A percentile compares a stretch with the other conserved stretches of the same genome.
These are phyloP conservation scores for Amia ocellicauda DNA, from an alignment of 2,113 vertebrate genomes.

Conservation along the genomic window DNA sequence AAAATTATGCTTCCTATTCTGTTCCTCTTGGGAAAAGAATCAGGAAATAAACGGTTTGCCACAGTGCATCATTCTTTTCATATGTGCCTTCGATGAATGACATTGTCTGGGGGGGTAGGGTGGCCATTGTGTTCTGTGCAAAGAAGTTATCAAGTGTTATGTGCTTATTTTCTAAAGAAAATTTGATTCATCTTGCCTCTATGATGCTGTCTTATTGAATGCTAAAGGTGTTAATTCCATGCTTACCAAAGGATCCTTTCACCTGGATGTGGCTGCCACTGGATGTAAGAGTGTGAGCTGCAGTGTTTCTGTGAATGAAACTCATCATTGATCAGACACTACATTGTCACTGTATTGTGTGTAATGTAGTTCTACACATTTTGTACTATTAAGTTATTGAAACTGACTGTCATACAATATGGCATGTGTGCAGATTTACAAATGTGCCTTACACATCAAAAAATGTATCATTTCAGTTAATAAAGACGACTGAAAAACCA, in stretches of 20 bases:
- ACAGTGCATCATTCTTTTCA: constrained; percentile 57
- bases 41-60: constrained; percentile 37
- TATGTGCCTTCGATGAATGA: constrained; percentile 67
- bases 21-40: neutral
- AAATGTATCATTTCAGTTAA: constrained; percentile 36
- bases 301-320: constrained; percentile 19
- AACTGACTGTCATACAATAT: constrained; percentile 16
- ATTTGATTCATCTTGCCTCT: constrained; percentile 20
- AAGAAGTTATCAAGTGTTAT: constrained; percentile 10
- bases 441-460: constrained; percentile 44
- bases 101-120: constrained; percentile 26
- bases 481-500: constrained; percentile 35
- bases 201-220: constrained; percentile 24
- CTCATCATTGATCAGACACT: constrained; percentile 1
- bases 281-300: constrained; percentile 9
- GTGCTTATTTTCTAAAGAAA: constrained; percentile 15
- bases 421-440: constrained; percentile 27
- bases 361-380: constrained; percentile 18
- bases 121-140: neutral
- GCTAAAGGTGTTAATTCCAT: constrained; percentile 23
- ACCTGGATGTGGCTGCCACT: constrained; percentile 13
- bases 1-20: constrained; percentile 14
- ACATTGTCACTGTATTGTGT: constrained; percentile 1
- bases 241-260: constrained; percentile 42
- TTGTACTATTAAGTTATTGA: constrained; percentile 37